Evolutionary conservation across 2,888 invertebrate species (phyloP), one percentile per base, ranked within the genome.

Genomic region (Drosophila diplacantha): DNA sequence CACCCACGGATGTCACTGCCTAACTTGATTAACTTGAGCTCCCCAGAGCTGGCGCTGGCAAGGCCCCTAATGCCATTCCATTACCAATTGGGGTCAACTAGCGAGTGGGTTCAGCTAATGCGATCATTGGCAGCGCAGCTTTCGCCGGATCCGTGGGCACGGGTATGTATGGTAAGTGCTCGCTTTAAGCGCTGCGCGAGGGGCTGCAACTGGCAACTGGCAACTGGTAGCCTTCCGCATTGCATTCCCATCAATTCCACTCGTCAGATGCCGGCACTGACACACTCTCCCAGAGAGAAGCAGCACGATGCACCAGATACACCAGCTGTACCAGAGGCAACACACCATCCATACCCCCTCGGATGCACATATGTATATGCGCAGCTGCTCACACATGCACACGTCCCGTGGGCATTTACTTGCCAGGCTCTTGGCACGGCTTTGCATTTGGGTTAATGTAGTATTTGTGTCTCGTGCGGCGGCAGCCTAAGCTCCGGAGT

Each of bases 381-480:
- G 32, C 37, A 51, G 47, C 22, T 49, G 37, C 52, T 39, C 38
- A 47, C 38, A 61, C 49, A 37, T 46, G 50, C 71, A 51, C 64
- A 65, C 61, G 51, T 73, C 81, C 64, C 65, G 44, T 64, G 72
- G 78, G 71, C 69, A 72, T 75, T 72, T 69, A 68, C 66, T 74
- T 74, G 72, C 61, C 69, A 71, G 75, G 68, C 72, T 81, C 78
- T 78, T 77, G 75, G 69, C 69, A 71, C 49, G 69, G 68, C 75
- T 80, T 75, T 76, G 70, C 77, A 80, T 80, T 81, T 81, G 80
- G 80, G 80, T 80, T 81, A 80, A 81, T 80, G 81, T 75, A 79
- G 80, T 72, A 78, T 75, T 75, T 81, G 81, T 78, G 81, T 78
- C 50, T 70, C 67, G 55, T 52, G 55, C 55, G 58, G 59, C 49